A percentile compares a stretch with the other conserved stretches of the same genome.
Conservation (phyloP, 2,797 vertebrate species). For the Tamandua tetradactyla region DNA sequence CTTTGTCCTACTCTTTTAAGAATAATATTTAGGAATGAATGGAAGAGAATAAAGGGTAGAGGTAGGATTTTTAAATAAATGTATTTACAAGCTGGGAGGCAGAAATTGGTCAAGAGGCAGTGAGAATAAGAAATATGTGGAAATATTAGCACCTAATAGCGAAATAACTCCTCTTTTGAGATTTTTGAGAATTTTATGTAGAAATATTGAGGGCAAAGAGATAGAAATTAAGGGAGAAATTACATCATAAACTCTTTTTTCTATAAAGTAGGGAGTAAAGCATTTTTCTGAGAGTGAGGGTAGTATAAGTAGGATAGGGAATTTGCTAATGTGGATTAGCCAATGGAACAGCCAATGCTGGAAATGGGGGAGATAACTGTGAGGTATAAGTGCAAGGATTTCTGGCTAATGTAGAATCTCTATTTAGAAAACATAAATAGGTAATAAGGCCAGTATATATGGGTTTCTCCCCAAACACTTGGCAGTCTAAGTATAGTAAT, state of each 20-base stretch:
- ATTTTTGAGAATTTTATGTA: slow-evolving; percentile 1
- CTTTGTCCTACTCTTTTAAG: background rate
- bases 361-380: background rate
- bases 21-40: background rate
- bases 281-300: background rate
- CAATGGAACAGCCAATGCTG: background rate
- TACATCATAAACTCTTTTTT: background rate
- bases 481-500: background rate
- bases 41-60: background rate
- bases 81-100: background rate
- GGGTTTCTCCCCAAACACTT: background rate
- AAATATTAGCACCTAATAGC: background rate
- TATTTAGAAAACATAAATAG: background rate
- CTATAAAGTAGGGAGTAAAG: background rate
- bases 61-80: background rate
- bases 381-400: background rate
- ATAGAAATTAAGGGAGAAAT: background rate
- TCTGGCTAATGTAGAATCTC: background rate
- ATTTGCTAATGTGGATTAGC: background rate
- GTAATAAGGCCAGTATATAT: background rate
- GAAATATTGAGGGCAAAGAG: background rate
- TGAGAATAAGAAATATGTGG: background rate
- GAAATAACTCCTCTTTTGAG: background rate
- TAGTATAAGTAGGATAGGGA: background rate
- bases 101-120: background rate